phyloP scores from a whole-genome alignment of 2,888 invertebrate genomes.

The Carpatolechia fugitivella region DNA sequence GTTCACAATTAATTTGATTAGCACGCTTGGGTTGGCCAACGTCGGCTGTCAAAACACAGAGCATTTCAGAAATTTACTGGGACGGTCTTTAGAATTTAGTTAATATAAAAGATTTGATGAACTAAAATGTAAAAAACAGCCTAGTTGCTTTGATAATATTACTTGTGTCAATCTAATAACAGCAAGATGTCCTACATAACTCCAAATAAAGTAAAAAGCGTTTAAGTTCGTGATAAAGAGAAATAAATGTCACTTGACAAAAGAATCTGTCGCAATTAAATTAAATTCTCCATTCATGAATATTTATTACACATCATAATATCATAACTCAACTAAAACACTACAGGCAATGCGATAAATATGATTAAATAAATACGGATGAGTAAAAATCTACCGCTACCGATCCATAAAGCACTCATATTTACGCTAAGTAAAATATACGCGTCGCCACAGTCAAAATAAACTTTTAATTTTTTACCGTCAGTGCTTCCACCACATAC shows the following conservation, averaged over 20 bases:
- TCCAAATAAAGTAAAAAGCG: no score
- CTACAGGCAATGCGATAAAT: conserved; percentile 36
- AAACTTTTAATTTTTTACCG: conserved; percentile 61
- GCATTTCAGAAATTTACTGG: not conserved
- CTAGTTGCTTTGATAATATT: no score
- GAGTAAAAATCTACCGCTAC: conserved; percentile 42
- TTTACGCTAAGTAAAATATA: conserved; percentile 28
- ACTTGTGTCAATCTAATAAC: no score
- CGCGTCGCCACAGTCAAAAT: conserved; percentile 51
- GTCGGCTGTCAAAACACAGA: conserved; percentile 52
- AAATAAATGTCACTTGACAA: conserved; percentile 1
- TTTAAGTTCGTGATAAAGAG: conserved; percentile 1
- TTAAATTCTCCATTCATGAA: conserved; percentile 6
- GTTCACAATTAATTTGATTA: conserved; percentile 71
- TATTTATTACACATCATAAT: conserved; percentile 12
- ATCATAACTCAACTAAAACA: conserved; percentile 27
- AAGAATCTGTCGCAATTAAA: not conserved
- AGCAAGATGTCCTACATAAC: no score
- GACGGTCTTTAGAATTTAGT: not conserved
- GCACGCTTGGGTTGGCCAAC: conserved; percentile 71
- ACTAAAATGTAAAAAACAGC: no score
- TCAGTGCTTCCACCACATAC: conserved; percentile 67
- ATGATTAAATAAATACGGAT: conserved; percentile 37
- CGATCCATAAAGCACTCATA: conserved; percentile 40
- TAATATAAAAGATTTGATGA: no score